phyloP scores from a whole-genome alignment of 2,888 invertebrate species.

The Drosophila melanosoma region DNA sequence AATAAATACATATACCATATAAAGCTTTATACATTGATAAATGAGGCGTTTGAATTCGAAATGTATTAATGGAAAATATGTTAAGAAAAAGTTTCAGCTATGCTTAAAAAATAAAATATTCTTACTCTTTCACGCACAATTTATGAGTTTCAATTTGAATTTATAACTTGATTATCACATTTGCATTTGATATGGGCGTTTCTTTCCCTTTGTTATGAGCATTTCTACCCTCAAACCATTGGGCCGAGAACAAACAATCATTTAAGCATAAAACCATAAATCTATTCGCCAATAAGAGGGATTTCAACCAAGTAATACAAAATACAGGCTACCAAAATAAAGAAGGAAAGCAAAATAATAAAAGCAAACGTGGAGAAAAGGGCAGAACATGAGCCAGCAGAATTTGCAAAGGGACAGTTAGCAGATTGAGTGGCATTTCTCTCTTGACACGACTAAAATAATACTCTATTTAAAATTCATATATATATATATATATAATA shows the following conservation, averaged over 20 bases:
- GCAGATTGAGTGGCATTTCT: not conserved
- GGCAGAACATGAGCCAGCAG: constrained; percentile 41
- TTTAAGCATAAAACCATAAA: constrained; percentile 72
- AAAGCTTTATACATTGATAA: constrained; percentile 27
- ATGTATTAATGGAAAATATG: constrained; percentile 7
- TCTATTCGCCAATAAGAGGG: constrained; percentile 62
- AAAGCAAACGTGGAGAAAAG: not conserved
- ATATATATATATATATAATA: not conserved
- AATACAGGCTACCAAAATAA: constrained; percentile 27
- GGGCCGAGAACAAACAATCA: constrained; percentile 53
- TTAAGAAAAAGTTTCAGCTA: constrained; percentile 7
- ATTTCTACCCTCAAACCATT: constrained; percentile 3
- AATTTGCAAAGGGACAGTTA: constrained; percentile 30
- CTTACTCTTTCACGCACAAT: constrained; percentile 36
- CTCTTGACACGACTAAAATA: not conserved
- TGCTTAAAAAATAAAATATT: constrained; percentile 17
- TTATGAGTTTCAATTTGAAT: constrained; percentile 67
- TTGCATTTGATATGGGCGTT: constrained; percentile 45
- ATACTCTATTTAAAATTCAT: constrained; percentile 20
- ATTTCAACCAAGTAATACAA: constrained; percentile 42
- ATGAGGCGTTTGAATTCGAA: not conserved
- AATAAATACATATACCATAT: constrained; percentile 60
- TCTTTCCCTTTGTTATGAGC: constrained; percentile 14
- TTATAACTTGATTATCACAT: constrained; percentile 72
- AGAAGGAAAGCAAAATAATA: not conserved